Evolutionary conservation across 2,888 invertebrate species (phyloP).

Genomic region (Thymelicus sylvestris): DNA sequence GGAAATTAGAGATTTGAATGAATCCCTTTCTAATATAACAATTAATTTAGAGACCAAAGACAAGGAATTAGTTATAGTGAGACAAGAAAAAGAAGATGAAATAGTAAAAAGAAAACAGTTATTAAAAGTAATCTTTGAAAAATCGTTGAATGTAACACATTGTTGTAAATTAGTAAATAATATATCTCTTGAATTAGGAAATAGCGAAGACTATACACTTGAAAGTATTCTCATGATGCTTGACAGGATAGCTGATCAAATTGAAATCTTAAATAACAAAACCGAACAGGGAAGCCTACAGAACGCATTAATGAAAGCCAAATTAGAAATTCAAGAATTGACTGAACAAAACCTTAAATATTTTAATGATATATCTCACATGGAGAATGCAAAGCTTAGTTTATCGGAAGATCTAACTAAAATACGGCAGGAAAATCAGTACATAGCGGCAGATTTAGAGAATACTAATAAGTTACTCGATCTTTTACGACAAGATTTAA

Average conservation of each 20-base stretch:
- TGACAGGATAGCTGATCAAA: conserved; percentile 53
- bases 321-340: conserved; percentile 53
- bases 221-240: conserved; percentile 55
- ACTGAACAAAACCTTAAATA: conserved; percentile 53
- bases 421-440: conserved; percentile 50
- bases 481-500: conserved; percentile 56
- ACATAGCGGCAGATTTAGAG: conserved; percentile 51
- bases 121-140: conserved; percentile 52
- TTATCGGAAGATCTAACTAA: conserved; percentile 49
- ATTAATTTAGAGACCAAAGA: conserved; percentile 40
- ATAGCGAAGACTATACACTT: conserved; percentile 44
- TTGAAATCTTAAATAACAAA: conserved; percentile 44
- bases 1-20: conserved; percentile 41
- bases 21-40: conserved; percentile 16
- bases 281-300: conserved; percentile 45
- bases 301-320: conserved; percentile 48
- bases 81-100: conserved; percentile 39
- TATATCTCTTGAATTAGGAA: conserved; percentile 40
- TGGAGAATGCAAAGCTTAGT: conserved; percentile 49
- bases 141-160: conserved; percentile 47
- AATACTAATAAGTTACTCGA: conserved; percentile 53
- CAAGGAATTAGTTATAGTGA: conserved; percentile 47
- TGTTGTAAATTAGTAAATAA: conserved; percentile 49
- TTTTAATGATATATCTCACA: conserved; percentile 47
- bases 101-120: conserved; percentile 46